phyloP scores from a whole-genome alignment of 2,797 vertebrate species.

The Bradypus variegatus region DNA sequence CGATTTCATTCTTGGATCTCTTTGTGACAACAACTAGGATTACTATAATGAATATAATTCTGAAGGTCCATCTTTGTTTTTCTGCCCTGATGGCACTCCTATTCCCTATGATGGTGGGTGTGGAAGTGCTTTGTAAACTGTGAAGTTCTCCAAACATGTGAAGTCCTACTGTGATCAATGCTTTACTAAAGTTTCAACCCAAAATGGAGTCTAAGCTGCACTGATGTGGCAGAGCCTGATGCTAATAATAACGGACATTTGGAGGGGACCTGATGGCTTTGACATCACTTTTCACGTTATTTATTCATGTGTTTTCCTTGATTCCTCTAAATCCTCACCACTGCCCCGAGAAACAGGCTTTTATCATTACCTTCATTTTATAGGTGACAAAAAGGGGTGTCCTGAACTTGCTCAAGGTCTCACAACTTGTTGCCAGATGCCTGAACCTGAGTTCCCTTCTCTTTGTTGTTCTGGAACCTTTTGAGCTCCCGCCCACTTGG shows the following conservation, averaged over 20 bases:
- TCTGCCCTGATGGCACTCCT: background rate
- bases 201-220: background rate
- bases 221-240: background rate
- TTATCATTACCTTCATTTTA: background rate
- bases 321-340: background rate
- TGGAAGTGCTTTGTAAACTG: background rate
- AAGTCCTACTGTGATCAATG: background rate
- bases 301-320: background rate
- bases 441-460: background rate
- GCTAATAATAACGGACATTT: background rate
- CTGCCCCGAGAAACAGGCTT: background rate
- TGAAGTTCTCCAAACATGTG: background rate
- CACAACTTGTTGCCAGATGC: background rate
- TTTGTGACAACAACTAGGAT: background rate
- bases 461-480: background rate
- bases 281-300: background rate
- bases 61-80: background rate
- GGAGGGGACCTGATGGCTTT: background rate
- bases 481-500: background rate
- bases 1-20: background rate
- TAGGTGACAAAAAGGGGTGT: background rate
- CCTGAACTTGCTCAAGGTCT: background rate
- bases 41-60: background rate
- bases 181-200: conserved; percentile 1
- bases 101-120: background rate